Conservation (phyloP, 2,888 invertebrate genomes). For the Hipparchia sbordonii region DNA sequence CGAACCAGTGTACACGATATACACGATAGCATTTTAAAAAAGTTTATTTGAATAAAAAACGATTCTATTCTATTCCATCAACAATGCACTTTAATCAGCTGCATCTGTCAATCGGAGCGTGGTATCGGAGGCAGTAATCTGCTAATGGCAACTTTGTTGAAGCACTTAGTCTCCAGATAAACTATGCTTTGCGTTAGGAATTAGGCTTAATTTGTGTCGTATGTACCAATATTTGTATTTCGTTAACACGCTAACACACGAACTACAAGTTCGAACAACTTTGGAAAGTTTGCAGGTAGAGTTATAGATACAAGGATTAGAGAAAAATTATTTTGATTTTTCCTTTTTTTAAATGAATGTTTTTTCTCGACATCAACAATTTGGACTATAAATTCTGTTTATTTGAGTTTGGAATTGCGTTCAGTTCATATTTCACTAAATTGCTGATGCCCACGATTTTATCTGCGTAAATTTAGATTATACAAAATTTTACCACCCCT, state of each 20-base stretch:
- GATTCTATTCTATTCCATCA: too few relatives aligned
- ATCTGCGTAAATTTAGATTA: neutral
- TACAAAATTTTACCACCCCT: too few relatives aligned
- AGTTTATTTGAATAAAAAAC: too few relatives aligned
- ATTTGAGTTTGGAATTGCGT: too few relatives aligned
- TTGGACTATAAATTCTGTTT: too few relatives aligned
- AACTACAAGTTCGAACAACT: constrained; percentile 36
- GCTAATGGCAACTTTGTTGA: constrained; percentile 72
- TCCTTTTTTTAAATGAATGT: neutral
- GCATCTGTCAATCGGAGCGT: constrained; percentile 37
- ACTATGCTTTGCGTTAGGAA: constrained; percentile 75
- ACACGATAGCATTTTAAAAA: too few relatives aligned
- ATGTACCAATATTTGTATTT: constrained; percentile 77
- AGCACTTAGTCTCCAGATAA: constrained; percentile 79
- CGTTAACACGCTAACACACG: constrained; percentile 72
- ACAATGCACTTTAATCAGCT: neutral
- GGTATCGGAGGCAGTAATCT: constrained; percentile 40
- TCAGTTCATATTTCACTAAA: neutral
- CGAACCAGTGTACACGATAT: too few relatives aligned
- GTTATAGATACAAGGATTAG: neutral
- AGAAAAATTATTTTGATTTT: neutral
- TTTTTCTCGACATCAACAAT: neutral
- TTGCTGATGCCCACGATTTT: too few relatives aligned
- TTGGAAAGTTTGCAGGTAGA: neutral
- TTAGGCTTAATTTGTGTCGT: constrained; percentile 81